phyloP scores from a whole-genome alignment of 2,797 vertebrate species.

The Pelochelys cantorii region DNA sequence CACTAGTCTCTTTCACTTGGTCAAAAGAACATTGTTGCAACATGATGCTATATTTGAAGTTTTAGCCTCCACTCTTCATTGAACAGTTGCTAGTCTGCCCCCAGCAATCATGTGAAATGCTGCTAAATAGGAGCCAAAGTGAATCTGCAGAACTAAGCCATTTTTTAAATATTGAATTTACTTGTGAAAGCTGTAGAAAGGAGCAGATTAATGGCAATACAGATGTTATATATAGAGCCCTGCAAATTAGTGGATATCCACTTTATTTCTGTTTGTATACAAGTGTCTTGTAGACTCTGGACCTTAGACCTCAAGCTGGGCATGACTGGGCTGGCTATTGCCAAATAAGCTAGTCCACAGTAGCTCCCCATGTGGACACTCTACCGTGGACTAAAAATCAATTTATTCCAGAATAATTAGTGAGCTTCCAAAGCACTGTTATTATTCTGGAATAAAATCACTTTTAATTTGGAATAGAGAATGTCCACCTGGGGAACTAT shows the following conservation, averaged over 20 bases:
- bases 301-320: background rate
- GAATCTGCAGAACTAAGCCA: constrained; percentile 26
- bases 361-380: background rate
- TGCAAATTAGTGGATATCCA: background rate
- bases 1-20: background rate
- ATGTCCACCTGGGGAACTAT: background rate
- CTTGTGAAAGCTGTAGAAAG: constrained; percentile 37
- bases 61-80: background rate
- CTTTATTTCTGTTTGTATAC: background rate
- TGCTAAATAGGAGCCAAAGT: constrained; percentile 23
- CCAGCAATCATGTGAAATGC: constrained; percentile 1
- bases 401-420: background rate
- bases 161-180: constrained; percentile 23
- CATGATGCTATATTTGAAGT: background rate
- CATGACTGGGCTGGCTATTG: background rate
- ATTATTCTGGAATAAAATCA: background rate
- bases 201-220: constrained; percentile 33
- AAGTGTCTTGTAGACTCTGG: background rate
- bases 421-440: background rate
- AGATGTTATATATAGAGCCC: background rate
- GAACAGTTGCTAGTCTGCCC: constrained; percentile 17
- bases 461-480: background rate
- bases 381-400: background rate
- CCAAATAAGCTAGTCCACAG: background rate
- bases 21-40: background rate